phyloP scores from a whole-genome alignment of 1,140 invertebrate species.

The Antheraea pernyi region DNA sequence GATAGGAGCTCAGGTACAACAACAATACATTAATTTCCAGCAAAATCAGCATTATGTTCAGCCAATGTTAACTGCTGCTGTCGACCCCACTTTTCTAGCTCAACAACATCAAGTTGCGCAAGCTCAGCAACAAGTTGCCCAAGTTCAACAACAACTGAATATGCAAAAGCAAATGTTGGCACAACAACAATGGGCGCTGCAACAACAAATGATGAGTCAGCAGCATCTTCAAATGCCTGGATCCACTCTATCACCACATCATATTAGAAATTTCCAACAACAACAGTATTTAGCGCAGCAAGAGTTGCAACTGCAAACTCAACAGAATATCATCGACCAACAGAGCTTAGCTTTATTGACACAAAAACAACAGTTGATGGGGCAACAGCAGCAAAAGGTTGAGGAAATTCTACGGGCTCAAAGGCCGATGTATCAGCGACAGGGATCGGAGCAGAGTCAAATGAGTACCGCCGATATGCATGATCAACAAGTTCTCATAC shows the following conservation, averaged over 20 bases:
- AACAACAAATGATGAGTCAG: constrained; percentile 66
- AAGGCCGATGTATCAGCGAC: constrained; percentile 60
- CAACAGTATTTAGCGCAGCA: constrained; percentile 75
- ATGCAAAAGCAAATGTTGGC: constrained; percentile 69
- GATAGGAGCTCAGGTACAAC: constrained; percentile 61
- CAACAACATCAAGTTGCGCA: constrained; percentile 66
- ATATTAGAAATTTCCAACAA: constrained; percentile 71
- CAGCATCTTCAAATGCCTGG: constrained; percentile 72
- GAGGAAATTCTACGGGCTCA: constrained; percentile 69
- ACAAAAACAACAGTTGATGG: constrained; percentile 78
- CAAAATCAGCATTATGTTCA: constrained; percentile 64
- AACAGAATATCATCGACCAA: constrained; percentile 70
- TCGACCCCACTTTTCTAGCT: constrained; percentile 56
- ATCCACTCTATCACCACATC: constrained; percentile 76
- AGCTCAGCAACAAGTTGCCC: constrained; percentile 69
- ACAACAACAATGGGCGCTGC: constrained; percentile 70
- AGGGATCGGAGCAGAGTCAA: constrained; percentile 68
- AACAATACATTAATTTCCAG: constrained; percentile 62
- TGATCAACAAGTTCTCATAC: constrained; percentile 54
- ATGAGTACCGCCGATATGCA: constrained; percentile 57
- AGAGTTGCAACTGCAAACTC: constrained; percentile 67
- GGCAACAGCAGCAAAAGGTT: constrained; percentile 75
- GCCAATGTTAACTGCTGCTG: constrained; percentile 47
- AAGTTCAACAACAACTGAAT: constrained; percentile 70
- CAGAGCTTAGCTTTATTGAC: constrained; percentile 65